phyloP scores from a whole-genome alignment of 2,113 vertebrate species.

The Pomatorhinus ruficollis region DNA sequence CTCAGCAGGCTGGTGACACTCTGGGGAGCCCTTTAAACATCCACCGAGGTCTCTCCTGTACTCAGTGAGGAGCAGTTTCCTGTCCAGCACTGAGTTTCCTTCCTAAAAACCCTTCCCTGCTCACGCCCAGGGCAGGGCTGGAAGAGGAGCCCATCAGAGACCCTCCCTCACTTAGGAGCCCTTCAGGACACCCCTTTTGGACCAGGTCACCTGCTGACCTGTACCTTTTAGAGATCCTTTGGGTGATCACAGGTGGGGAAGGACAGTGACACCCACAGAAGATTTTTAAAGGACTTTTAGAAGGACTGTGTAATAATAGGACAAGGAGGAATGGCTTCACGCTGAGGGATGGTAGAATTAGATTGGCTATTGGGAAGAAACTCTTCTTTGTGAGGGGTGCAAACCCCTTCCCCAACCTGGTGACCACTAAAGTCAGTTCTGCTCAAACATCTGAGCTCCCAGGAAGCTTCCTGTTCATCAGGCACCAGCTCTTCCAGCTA shows the following conservation, averaged over 20 bases:
- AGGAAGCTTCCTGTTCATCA: not conserved
- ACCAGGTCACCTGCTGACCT: not conserved
- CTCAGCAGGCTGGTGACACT: not conserved
- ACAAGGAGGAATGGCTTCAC: not conserved
- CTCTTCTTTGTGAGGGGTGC: not conserved
- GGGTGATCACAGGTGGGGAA: not conserved
- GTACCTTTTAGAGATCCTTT: not conserved
- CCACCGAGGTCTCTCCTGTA: not conserved
- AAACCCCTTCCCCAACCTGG: not conserved
- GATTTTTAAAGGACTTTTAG: not conserved
- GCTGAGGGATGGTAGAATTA: too few species aligned
- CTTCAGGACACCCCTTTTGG: not conserved
- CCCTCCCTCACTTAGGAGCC: not conserved
- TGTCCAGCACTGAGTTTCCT: not conserved
- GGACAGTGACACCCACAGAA: not conserved
- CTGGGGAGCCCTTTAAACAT: rapidly evolving
- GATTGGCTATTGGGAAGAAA: not conserved
- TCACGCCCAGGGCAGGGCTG: not conserved
- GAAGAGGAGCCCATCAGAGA: not conserved
- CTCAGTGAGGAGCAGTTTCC: not conserved
- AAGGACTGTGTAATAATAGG: not conserved
- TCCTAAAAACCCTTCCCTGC: not conserved
- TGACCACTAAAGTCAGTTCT: not conserved
- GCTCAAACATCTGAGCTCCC: not conserved
- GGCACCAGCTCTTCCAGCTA: not conserved